Base-by-base conservation (phyloP, 2,113 vertebrate species). In the Cinclus mexicanus region DNA sequence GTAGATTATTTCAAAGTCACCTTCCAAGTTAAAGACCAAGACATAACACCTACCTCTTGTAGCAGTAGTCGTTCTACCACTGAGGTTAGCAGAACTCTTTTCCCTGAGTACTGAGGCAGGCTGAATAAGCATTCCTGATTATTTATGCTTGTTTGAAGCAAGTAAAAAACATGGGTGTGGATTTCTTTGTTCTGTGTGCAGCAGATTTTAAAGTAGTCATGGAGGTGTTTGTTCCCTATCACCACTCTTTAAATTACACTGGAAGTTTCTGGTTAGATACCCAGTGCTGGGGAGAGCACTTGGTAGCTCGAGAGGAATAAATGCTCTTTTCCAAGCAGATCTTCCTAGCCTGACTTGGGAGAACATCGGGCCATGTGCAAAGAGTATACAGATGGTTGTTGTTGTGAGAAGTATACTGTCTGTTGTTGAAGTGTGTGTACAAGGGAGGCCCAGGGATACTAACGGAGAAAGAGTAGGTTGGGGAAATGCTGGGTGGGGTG, bases 281-380 rank as follows among this genome's bases (percentile, higher is more conserved):
- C 55, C 31, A 25, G 33, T 69, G 31, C 29, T 77, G 26, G 26
- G 18, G 11, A 69, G 31, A 91, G 12, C n/a, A 47, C 33, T 60
- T 47, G 35, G 18, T 35, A 25, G 14, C 28, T 81, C 5, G 2
- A 22, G 47, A 83, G 31, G 42, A 89, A n/a, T 12, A 17, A 69
- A 42, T 39, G 35, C 7, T 57, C 17, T 53, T 70, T 61, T 37
- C 56, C 80, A 71, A 83, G 35, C 10, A 57, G 42, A n/a, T 71
- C 23, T 76, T 77, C 20, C 39, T 44, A 42, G 41, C 15, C 46
- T 11, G 10, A 7, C 47, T 57, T 81, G 28, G 24, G 53, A 61
- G 12, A 74, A 39, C 0, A 2, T 28, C 41, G 7, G 25, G 41
- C 35, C 19, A 0, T 24, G 33, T 64, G 12, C 1, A 1, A 10